These are phyloP conservation scores for Gambusia yucatana DNA, from an alignment of 2,797 vertebrate species.

Conservation along the genomic window DNA sequence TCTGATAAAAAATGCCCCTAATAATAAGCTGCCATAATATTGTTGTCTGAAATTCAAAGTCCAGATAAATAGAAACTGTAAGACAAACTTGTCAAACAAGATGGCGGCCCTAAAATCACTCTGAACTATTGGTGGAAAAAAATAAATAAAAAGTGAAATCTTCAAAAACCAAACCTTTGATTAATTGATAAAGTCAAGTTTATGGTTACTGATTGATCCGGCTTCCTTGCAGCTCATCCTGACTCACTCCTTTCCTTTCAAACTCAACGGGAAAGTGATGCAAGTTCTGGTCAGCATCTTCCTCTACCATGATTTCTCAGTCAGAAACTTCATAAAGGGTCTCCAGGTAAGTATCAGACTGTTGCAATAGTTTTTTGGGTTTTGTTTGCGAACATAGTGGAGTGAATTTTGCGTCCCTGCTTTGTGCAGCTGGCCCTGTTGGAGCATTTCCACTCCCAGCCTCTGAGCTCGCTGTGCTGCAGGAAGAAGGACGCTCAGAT, in stretches of 20 bases:
- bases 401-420: slow-evolving; percentile 14
- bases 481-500: slow-evolving; percentile 76
- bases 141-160: no score
- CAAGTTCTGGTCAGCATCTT: slow-evolving; percentile 94
- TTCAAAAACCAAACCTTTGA: no score
- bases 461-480: slow-evolving; percentile 92
- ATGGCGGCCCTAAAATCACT: no score
- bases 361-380: background rate
- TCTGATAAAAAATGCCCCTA: no score
- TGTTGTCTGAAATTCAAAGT: no score
- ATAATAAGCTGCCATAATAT: no score
- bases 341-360: slow-evolving; percentile 84
- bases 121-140: no score
- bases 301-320: slow-evolving; percentile 97
- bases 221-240: slow-evolving; percentile 86
- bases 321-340: slow-evolving; percentile 96
- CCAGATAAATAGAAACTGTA: no score
- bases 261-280: slow-evolving; percentile 89
- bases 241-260: slow-evolving; percentile 88
- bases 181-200: background rate
- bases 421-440: slow-evolving; percentile 87
- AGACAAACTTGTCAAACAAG: no score
- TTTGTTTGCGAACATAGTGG: background rate
- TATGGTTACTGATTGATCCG: background rate
- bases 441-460: slow-evolving; percentile 93